Percentiles rank a stretch among this genome's conserved stretches.
Evolutionary conservation across 2,888 invertebrate species (phyloP).

Genomic region (Ichneumoninae sp.): DNA sequence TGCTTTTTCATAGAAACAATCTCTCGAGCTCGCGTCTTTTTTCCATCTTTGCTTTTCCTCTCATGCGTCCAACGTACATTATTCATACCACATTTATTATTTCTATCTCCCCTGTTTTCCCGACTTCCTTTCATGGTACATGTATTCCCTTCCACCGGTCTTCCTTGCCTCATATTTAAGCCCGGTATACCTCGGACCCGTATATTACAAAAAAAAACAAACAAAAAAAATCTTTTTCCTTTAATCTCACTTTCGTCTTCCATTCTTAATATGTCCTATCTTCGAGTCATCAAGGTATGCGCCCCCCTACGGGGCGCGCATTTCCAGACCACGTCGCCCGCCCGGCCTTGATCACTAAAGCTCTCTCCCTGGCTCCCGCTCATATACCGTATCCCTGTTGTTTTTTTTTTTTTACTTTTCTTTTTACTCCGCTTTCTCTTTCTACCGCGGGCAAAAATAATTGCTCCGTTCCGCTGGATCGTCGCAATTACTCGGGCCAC

Average conservation of each 20-base stretch:
- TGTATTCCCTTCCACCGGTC: not conserved
- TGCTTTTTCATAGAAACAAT: too few relatives aligned
- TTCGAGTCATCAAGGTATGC: not conserved
- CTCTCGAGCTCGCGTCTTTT: too few relatives aligned
- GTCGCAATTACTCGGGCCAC: conserved; percentile 65
- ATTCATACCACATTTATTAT: not conserved
- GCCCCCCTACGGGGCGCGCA: not conserved
- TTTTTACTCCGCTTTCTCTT: conserved; percentile 43
- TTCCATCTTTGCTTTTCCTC: too few relatives aligned
- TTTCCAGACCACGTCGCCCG: not conserved
- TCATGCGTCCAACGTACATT: not conserved
- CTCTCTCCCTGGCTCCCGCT: not conserved
- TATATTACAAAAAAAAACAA: not conserved
- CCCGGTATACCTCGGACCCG: not conserved
- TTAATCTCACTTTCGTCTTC: not conserved
- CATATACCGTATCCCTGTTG: not conserved
- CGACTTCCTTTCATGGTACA: not conserved
- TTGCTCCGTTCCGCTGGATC: conserved; percentile 69
- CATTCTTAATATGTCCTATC: not conserved
- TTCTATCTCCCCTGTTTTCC: not conserved
- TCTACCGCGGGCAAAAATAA: conserved; percentile 64
- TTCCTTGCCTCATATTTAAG: not conserved
- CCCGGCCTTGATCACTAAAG: conserved; percentile 8
- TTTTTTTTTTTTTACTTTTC: conserved; percentile 30
- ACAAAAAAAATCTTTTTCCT: not conserved